A percentile compares a stretch with the other conserved stretches of the same genome.
Conservation (phyloP, 2,113 vertebrate genomes). For the Naja naja region DNA sequence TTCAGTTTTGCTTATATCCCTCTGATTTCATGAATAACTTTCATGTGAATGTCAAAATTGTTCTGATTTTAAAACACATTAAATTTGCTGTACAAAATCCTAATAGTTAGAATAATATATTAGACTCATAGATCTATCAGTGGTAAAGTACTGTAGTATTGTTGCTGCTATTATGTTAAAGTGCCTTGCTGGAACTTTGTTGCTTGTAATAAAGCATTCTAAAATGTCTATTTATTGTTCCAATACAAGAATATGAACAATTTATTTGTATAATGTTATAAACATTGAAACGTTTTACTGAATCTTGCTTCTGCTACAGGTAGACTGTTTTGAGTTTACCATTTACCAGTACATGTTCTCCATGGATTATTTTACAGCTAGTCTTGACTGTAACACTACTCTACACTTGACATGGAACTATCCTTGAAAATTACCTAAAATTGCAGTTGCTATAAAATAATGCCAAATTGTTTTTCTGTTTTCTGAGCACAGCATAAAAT, state of each 20-base stretch:
- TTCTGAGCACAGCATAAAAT: background rate
- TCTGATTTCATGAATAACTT: background rate
- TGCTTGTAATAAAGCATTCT: background rate
- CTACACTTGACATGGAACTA: background rate
- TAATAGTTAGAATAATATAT: background rate
- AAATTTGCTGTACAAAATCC: background rate
- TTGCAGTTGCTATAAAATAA: background rate
- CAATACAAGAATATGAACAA: conserved; percentile 8
- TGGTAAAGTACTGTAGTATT: background rate
- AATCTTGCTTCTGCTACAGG: background rate
- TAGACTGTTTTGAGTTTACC: background rate
- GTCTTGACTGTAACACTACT: background rate
- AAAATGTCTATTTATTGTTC: background rate
- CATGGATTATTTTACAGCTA: background rate
- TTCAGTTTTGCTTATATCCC: background rate
- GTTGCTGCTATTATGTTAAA: background rate
- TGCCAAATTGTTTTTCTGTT: background rate
- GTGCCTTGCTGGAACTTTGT: background rate
- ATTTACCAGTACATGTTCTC: background rate
- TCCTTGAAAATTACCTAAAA: background rate
- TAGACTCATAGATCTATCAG: background rate
- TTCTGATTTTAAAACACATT: background rate
- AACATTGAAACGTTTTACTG: background rate
- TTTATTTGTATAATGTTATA: background rate
- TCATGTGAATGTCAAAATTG: background rate